Evolutionary conservation across 1,140 invertebrate species (phyloP).

Genomic region (Dendroctonus valens): DNA sequence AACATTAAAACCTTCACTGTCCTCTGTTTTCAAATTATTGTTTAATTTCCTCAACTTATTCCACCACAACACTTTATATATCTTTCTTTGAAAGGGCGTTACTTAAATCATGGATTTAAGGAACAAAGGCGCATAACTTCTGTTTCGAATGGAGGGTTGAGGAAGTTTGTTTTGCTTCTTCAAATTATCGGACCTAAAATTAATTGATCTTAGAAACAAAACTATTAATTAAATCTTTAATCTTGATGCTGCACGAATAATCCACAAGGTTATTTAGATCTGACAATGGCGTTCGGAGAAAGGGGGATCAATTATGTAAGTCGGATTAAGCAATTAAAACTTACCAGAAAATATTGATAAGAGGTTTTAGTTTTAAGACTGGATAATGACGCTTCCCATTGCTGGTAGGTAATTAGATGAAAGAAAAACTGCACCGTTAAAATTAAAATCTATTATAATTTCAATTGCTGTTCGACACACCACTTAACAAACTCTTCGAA

Average conservation of each 20-base stretch:
- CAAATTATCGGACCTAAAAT: constrained; percentile 8
- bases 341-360: too few relatives aligned
- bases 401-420: too few relatives aligned
- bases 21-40: constrained; percentile 1
- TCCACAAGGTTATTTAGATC: background rate
- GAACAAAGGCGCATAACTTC: constrained; percentile 1
- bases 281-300: too few relatives aligned
- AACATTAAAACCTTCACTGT: background rate
- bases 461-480: too few relatives aligned
- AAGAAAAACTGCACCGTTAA: too few relatives aligned
- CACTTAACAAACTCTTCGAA: too few relatives aligned
- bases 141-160: background rate
- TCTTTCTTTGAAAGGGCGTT: background rate
- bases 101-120: constrained; percentile 7
- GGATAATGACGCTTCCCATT: too few relatives aligned
- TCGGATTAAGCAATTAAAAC: too few relatives aligned
- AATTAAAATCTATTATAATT: too few relatives aligned
- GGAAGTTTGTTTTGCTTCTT: constrained; percentile 7
- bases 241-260: background rate
- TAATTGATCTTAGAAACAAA: constrained; percentile 8
- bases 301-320: too few relatives aligned
- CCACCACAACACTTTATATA: background rate
- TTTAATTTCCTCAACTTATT: constrained; percentile 6
- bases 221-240: constrained; percentile 21
- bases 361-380: too few relatives aligned